Evolutionary conservation across 2,113 vertebrate genomes (phyloP).

Genomic region (Amazona guildingii): DNA sequence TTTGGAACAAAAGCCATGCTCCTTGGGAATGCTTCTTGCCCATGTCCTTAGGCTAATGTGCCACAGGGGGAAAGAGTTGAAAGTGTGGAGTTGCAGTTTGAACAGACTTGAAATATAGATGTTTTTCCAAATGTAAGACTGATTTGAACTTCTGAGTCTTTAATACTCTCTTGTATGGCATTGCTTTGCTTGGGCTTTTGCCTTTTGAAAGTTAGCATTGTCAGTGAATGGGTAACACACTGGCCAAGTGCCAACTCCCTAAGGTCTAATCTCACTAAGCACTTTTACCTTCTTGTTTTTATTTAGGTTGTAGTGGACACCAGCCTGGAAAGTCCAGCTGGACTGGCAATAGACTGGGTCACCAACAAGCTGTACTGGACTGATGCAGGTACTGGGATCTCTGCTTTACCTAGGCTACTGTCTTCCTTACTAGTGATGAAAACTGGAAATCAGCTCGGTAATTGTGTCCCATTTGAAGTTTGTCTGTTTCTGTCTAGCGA

Average conservation of each 20-base stretch:
- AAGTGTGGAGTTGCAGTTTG: not conserved
- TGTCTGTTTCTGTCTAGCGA: not conserved
- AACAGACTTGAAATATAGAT: not conserved
- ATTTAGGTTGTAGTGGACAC: slow-evolving; percentile 92
- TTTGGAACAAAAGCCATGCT: not conserved
- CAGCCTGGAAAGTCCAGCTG: slow-evolving; percentile 97
- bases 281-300: slow-evolving; percentile 38
- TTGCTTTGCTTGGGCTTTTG: not conserved
- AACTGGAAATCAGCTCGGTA: not conserved
- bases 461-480: not conserved
- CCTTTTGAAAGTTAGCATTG: not conserved
- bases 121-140: not conserved
- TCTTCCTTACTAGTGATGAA: not conserved
- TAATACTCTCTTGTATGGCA: not conserved
- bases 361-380: slow-evolving; percentile 98
- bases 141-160: not conserved
- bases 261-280: not conserved
- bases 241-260: not conserved
- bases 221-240: not conserved
- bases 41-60: not conserved
- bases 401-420: not conserved
- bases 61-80: not conserved
- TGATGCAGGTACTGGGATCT: slow-evolving; percentile 86
- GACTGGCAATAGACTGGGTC: slow-evolving; percentile 96
- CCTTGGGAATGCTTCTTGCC: not conserved